Evolutionary conservation across 2,113 vertebrate genomes (phyloP).

Genomic region (Euleptes europaea): DNA sequence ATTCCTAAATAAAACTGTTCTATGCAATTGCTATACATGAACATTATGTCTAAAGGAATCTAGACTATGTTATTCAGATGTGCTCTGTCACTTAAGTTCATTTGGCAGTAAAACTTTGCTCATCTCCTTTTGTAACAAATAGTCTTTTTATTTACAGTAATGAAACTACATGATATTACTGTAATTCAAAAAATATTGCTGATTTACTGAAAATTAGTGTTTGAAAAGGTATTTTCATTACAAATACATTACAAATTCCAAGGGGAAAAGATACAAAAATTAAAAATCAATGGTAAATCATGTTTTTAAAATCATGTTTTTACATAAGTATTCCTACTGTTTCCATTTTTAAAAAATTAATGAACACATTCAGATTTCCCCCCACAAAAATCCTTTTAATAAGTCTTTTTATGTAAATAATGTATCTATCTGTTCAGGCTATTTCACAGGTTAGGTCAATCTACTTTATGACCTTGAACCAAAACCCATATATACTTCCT

Average conservation of each 20-base stretch:
- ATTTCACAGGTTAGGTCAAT: background rate
- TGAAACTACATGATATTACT: background rate
- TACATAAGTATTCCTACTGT: background rate
- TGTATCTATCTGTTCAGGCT: background rate
- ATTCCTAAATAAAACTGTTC: background rate
- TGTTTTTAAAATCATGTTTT: background rate
- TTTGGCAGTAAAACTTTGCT: background rate
- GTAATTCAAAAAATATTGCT: background rate
- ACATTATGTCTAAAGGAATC: background rate
- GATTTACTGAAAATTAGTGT: background rate
- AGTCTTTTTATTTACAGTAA: background rate
- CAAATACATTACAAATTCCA: background rate
- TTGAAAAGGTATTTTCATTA: background rate
- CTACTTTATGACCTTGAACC: constrained; percentile 2
- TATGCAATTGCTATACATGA: background rate
- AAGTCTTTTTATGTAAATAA: background rate
- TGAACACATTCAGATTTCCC: background rate
- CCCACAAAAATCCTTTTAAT: background rate
- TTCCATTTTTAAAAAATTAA: background rate
- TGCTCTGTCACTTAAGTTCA: background rate
- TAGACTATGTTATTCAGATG: background rate
- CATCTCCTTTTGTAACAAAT: background rate
- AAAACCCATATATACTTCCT: background rate
- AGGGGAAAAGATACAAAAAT: rapidly evolving
- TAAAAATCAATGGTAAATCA: background rate